phyloP scores from a whole-genome alignment of 2,797 vertebrate genomes.

The Gymnothorax reevesii region DNA sequence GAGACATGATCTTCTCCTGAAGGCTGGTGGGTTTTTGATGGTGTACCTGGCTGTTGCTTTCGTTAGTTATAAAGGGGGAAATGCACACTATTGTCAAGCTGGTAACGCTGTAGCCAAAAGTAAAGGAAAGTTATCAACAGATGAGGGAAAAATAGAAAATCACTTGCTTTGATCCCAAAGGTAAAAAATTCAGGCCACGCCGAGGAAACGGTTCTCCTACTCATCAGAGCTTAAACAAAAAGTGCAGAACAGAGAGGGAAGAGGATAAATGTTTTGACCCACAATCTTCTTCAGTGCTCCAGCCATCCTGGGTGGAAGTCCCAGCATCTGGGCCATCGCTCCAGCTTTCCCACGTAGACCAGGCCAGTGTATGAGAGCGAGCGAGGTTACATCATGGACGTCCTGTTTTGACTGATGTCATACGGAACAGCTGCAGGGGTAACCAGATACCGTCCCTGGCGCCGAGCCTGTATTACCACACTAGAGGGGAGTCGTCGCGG shows the following conservation, averaged over 20 bases:
- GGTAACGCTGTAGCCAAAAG: too few relatives aligned
- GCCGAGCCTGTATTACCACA: constrained; percentile 53
- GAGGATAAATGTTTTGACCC: too few relatives aligned
- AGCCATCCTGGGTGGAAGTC: constrained; percentile 36
- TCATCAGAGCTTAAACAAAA: too few relatives aligned
- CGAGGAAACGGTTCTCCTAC: too few relatives aligned
- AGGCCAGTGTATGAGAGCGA: constrained; percentile 11
- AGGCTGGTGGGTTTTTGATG: background rate
- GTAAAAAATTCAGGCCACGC: too few relatives aligned
- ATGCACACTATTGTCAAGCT: too few relatives aligned
- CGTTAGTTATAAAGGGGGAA: too few relatives aligned
- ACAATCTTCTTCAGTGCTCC: too few relatives aligned
- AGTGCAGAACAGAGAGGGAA: too few relatives aligned
- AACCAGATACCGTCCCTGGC: constrained; percentile 58
- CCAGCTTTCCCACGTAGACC: constrained; percentile 20
- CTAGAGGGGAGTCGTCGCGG: background rate
- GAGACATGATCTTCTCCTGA: background rate
- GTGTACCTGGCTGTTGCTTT: background rate
- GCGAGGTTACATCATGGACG: constrained; percentile 65
- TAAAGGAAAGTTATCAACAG: too few relatives aligned
- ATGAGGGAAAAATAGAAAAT: too few relatives aligned
- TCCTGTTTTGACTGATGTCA: constrained; percentile 65
- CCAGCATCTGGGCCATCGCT: constrained; percentile 60
- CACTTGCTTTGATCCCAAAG: too few relatives aligned
- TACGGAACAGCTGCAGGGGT: constrained; percentile 71